Base-by-base conservation (phyloP, 1,140 invertebrate species). In the Listronotus bonariensis region DNA sequence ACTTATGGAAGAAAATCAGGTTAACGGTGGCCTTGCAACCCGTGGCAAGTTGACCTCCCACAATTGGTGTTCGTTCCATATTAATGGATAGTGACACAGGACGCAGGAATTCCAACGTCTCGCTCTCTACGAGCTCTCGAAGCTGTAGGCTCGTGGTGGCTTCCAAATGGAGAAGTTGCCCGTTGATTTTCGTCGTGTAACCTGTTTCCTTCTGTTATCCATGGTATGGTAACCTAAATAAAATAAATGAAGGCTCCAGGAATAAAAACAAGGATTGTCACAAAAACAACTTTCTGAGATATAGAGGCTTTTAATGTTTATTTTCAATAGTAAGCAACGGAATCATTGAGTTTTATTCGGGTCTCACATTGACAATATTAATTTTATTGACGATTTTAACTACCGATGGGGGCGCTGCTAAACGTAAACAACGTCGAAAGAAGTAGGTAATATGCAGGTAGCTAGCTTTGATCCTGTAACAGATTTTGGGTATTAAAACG, bases 31-130 rank as follows among this genome's bases (percentile, higher is more conserved):
- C 93, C 82, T 98, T 98, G 76, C 94, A 96, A n/a, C 0, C 93
- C 95, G 10, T n/a, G 93, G 96, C 46, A 98, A 82, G 71, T 90
- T 89, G 36, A 96, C 82, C 38, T 87, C 86, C 96, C 95, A 98
- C 65, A 93, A 89, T 77, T 98, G 96, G 73, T 96, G 92, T 72
- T 93, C 91, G 78, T 98, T 98, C 95, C 96, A 98, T 60, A 89
- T 84, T 10, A 92, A 82, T 0, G 96, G 96, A 82, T 97, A 98
- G 72, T 92, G 88, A 69, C 90, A 91, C 71, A 87, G 86, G 0
- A 98, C 83, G 66, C 89, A 89, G 80, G n/a, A 97, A 97, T 81
- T 98, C 93, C 48, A 98, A 82, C 0, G 95, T 97, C 82, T 98
- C 96, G 80, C 93, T 95, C 75, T 95, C 92, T 6, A 95, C 86